Conservation (phyloP, 1,140 invertebrate species). For the Cherax destructor region DNA sequence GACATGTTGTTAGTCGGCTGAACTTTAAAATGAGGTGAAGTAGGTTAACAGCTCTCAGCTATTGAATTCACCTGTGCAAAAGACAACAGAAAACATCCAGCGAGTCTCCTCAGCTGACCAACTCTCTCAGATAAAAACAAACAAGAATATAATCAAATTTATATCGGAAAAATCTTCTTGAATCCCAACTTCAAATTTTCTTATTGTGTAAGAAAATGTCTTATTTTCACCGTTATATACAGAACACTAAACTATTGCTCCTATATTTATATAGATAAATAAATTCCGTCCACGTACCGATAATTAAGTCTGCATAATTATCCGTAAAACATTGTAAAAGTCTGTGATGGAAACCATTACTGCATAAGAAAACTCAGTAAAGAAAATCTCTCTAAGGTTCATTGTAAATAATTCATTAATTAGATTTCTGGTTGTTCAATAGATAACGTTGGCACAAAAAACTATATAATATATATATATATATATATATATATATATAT, state of each 20-base stretch:
- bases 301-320: not conserved
- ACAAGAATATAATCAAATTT: not conserved
- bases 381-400: not conserved
- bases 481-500: not conserved
- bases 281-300: conserved; percentile 41
- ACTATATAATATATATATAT: too few relatives aligned
- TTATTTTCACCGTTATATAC: not conserved
- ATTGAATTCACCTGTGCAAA: too few relatives aligned
- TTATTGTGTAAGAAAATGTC: not conserved
- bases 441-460: too few relatives aligned
- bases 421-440: not conserved
- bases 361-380: not conserved
- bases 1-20: too few relatives aligned
- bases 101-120: not conserved
- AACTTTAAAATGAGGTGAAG: too few relatives aligned
- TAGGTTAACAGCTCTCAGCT: too few relatives aligned
- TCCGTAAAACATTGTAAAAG: not conserved
- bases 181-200: not conserved
- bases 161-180: not conserved
- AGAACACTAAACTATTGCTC: not conserved
- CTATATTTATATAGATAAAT: conserved; percentile 8
- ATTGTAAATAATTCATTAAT: not conserved
- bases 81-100: not conserved
- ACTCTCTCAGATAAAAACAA: not conserved
- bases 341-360: not conserved